Base-by-base conservation (phyloP, 2,888 invertebrate genomes). In the Eutolmus rufibarbis region DNA sequence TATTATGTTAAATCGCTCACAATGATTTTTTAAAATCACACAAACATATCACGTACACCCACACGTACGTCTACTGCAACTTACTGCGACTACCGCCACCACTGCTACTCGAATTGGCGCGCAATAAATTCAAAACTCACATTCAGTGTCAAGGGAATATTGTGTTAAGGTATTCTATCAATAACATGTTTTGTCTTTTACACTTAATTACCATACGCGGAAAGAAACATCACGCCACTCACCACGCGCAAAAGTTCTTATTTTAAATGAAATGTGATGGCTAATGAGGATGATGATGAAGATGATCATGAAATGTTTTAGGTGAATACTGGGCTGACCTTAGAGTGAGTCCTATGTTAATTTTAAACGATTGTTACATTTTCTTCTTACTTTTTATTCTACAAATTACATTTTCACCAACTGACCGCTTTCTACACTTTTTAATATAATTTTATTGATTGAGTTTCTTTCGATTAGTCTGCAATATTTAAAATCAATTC, bases 241-340 rank as follows among this genome's bases (percentile, higher is more conserved):
- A 19, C 8, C 57, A 57, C 23, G 23, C 9, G 66, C 66, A 14
- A 23, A 66, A 19, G 8, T 23, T 66, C 23, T 66, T 66, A 46
- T 66, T 66, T 66, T 66, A 66, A 3, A 66, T 28, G 66, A 66
- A 66, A 28, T 66, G 66, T 66, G 66, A 31, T 56, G 56, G 51
- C 16, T 37, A 78, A 78, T 78, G 78, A 43, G 46, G 66, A 51
- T 81, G 81, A 51, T 28, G 76, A 76, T 76, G 76, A 76, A 16
- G n/a, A 34, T 37, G 76, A 46, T 40, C 40, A 46, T 46, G 12
- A 14, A 46, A 46, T 46, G 43, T 46, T 16, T 76, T 31, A 76
- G 66, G 16, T 81, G 51, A 56, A 81, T 51, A 12, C 34, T 81
- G 81, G 81, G 81, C 81, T 81, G 81, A 81, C 51, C 81, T 81